Base-by-base conservation (phyloP, 2,888 invertebrate genomes). In the Troilus luridus region DNA sequence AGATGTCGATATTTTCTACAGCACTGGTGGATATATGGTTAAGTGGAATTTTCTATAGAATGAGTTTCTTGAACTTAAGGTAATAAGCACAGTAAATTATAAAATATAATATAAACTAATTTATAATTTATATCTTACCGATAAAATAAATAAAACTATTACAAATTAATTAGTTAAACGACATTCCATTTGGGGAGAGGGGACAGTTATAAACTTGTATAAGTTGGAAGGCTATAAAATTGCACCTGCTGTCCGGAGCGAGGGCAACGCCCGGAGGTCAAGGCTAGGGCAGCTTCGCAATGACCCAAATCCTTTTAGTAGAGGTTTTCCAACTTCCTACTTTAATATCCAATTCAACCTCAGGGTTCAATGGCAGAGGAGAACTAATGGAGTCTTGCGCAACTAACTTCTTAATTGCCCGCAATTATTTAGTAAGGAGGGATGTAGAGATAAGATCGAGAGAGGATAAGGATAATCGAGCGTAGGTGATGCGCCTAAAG, bases 221-320 rank as follows among this genome's bases (percentile, higher is more conserved):
- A 12, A 24, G 24, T 14, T 14, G 24, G 67, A 24, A 14, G 24
- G 7, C 67, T 24, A 67, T 67, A 24, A 67, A 54, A 81, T 81
- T 81, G 12, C 81, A 81, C 54, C 81, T 81, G 81, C n/a, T 85
- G 41, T 81, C 21, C 21, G 54, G 41, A 0, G 8, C 10, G 85
- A 85, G 85, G 85, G 56, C 85, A 85, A 85, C 85, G 85, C 56
- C 85, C 85, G n/a, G 21, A 56, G 85, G 85, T 56, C 54, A 85
- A n/a, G 21, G 85, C 1, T 54, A 14, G 19, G 21, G 81, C 0
- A 21, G 21, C 41, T 54, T 85, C 21, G 56, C 56, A 85, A 85
- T 85, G 85, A 85, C 85, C 85, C 14, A 85, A 85, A 85, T 85
- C 56, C n/a, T 58, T n/a, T 58, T 58, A 21, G 56, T 21, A 41